phyloP scores from a whole-genome alignment of 2,888 invertebrate species.

The Drosophila peninsularis region DNA sequence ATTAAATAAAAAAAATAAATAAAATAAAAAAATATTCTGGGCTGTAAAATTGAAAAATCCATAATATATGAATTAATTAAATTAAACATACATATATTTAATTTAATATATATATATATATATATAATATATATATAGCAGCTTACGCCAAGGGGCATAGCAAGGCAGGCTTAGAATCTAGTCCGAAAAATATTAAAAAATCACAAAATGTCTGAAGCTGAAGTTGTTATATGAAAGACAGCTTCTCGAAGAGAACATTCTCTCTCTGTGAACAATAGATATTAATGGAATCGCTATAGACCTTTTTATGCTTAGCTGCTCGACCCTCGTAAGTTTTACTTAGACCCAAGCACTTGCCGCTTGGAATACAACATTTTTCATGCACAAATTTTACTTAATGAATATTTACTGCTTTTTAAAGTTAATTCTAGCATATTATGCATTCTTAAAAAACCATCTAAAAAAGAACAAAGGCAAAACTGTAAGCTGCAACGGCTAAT shows the following conservation, averaged over 20 bases:
- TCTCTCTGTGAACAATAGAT: not conserved
- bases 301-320: not conserved
- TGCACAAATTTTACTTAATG: not conserved
- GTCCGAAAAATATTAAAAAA: no score
- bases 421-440: not conserved
- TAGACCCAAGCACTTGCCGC: not conserved
- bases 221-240: no score
- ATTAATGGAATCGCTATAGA: not conserved
- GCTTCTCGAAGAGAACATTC: no score
- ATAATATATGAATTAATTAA: no score
- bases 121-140: no score
- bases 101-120: no score
- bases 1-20: no score
- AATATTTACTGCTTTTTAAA: not conserved
- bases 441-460: not conserved
- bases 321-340: not conserved
- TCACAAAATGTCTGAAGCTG: not conserved
- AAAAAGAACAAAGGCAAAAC: not conserved
- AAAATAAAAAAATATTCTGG: no score
- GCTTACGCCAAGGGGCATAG: no score
- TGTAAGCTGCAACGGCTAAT: slow-evolving; percentile 36
- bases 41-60: no score
- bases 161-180: no score
- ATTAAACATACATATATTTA: no score
- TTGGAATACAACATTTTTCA: not conserved